Base-by-base conservation (phyloP, 2,888 invertebrate genomes). In the Rhagophthalmus giganteus region DNA sequence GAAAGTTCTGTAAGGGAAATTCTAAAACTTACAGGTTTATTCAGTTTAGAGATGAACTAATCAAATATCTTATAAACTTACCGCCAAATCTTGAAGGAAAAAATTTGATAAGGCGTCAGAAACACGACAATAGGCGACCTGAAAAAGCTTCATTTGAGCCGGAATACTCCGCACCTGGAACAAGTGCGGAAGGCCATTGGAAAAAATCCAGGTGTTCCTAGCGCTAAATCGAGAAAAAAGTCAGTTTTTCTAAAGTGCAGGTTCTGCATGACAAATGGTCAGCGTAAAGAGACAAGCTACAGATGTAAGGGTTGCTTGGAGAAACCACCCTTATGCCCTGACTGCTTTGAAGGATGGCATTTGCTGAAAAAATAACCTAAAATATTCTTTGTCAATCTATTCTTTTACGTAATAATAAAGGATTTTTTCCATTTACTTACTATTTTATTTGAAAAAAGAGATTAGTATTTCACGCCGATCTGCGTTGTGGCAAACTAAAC, bases 271-370 rank as follows among this genome's bases (percentile, higher is more conserved):
- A 24, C 7, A 46, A 38, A 30, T 12, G 9, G 14, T 15, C 15
- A n/a, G n/a, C n/a, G n/a, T n/a, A n/a, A n/a, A n/a, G n/a, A n/a
- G n/a, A n/a, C n/a, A n/a, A n/a, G n/a, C 2, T 39, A 25, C 24
- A 37, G 46, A 14, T 46, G 46, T 24, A 16, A 37, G 11, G 16
- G 38, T 14, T 46, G 46, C 32, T 9, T 14, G 11, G 35, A 31
- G 9, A 46, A 37, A 6, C 46, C 46, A 16, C 37, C 46, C 11
- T 35, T 46, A 28, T 37, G 46, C 25, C 46, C 46, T 5, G 46
- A 38, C 8, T 38, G 38, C 13, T 38, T 38, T 27, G 24, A 38
- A 24, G 24, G 27, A 12, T 38, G 37, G 25, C 40, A 16, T 6
- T 14, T 16, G 9, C 2, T 8, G 7, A 33, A 33, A 13, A n/a